Evolutionary conservation across 2,888 invertebrate species (phyloP).

Genomic region (Caenorhabditis sp.): DNA sequence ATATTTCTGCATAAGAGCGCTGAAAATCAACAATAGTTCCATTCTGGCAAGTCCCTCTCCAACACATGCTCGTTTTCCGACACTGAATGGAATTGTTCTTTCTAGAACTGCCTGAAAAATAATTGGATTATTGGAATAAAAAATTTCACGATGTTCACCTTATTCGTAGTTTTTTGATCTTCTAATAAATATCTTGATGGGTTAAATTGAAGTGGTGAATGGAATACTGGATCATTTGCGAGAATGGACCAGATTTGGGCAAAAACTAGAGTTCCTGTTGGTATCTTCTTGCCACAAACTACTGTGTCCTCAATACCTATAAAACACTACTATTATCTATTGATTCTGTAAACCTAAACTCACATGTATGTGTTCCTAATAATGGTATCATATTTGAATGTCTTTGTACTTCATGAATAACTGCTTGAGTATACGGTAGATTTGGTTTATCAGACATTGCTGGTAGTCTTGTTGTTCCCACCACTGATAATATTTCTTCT

Average conservation of each 20-base stretch:
- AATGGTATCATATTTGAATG: constrained; percentile 42
- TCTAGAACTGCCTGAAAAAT: constrained; percentile 43
- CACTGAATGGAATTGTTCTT: constrained; percentile 44
- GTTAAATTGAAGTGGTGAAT: constrained; percentile 37
- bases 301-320: constrained; percentile 27
- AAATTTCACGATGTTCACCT: constrained; percentile 15
- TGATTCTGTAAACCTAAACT: too few relatives aligned
- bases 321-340: background rate
- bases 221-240: constrained; percentile 37
- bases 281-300: constrained; percentile 19
- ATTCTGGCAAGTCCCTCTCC: constrained; percentile 54
- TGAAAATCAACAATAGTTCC: constrained; percentile 47
- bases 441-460: constrained; percentile 39
- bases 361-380: constrained; percentile 1
- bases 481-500: constrained; percentile 27
- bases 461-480: constrained; percentile 37
- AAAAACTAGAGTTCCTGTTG: constrained; percentile 22
- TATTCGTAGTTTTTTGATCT: constrained; percentile 46
- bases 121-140: background rate
- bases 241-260: constrained; percentile 44
- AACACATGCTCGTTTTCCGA: constrained; percentile 52
- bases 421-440: constrained; percentile 41
- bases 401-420: constrained; percentile 40
- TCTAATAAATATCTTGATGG: constrained; percentile 51
- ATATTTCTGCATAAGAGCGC: constrained; percentile 38